Evolutionary conservation across 2,888 invertebrate genomes (phyloP).

Genomic region (Allophyes oxyacanthae): DNA sequence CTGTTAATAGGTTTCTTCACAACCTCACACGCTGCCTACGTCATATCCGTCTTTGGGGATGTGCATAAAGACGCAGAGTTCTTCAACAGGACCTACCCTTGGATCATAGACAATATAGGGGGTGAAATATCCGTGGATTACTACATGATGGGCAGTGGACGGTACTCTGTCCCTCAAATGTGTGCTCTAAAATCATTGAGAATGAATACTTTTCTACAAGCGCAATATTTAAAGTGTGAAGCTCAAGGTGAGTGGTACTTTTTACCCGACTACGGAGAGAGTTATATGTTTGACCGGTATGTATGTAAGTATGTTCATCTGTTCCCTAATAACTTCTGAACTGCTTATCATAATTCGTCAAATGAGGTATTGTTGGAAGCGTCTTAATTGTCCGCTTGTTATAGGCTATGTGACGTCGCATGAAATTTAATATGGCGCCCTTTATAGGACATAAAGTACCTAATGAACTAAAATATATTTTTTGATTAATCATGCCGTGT

Average conservation of each 20-base stretch:
- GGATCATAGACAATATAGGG: slow-evolving; percentile 73
- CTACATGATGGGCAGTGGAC: slow-evolving; percentile 67
- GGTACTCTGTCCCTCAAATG: slow-evolving; percentile 72
- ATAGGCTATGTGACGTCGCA: no score
- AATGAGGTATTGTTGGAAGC: no score
- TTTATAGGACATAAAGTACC: no score
- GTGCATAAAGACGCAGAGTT: slow-evolving; percentile 61
- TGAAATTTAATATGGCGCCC: no score
- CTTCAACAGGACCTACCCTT: slow-evolving; percentile 67
- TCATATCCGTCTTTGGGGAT: slow-evolving; percentile 50
- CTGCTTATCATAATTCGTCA: no score
- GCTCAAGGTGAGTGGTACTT: slow-evolving; percentile 61
- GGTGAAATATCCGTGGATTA: slow-evolving; percentile 67
- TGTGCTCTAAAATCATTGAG: slow-evolving; percentile 64
- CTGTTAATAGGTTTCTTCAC: not conserved
- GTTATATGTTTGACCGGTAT: no score
- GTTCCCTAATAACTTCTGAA: no score
- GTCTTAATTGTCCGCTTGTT: no score
- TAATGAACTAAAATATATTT: no score
- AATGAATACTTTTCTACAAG: slow-evolving; percentile 67
- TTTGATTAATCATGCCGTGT: no score
- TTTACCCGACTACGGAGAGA: no score
- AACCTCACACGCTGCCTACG: not conserved
- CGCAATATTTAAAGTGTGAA: slow-evolving; percentile 73
- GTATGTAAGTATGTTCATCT: no score